Evolutionary conservation across 2,113 vertebrate species (phyloP), one percentile per base, ranked within the genome.

Genomic region (Salvator merianae): DNA sequence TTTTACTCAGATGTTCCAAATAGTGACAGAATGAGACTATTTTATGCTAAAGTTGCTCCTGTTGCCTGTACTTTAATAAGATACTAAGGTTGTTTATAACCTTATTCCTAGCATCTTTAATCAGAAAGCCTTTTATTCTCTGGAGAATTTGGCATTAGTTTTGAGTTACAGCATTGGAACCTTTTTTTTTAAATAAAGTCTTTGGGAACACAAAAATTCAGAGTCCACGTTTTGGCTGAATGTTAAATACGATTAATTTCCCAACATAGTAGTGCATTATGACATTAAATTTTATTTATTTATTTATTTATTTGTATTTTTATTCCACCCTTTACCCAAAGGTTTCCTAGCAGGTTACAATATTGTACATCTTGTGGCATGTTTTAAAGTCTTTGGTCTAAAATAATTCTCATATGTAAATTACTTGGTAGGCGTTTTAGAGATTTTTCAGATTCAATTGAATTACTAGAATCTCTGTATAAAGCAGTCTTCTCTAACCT

Each of bases 1-100:
- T 55, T 77, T 77, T 73, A 68, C 38, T 69, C 16, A 8, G 4
- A 34, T 68, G 63, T 77, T 69, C 63, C 24, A 77, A 40, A 82
- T 70, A 70, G 79, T 53, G 38, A 55, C 40, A 81, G 71, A 73
- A 77, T 26, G 38, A 69, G 62, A 59, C 62, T 83, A 55, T 66
- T 59, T 83, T 77, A 68, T 68, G 73, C 5, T 77, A 55, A 68
- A 43, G 43, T 55, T 10, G 26, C 53, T 75, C 62, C n/a, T 83
- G 40, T 66, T 75, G 24, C 26, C 14, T 50, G 3, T 40, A 55
- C 79, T 81, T 81, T 26, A 38, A 59, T 59, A 12, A 13, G 16
- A 55, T 55, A 12, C 47, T 50, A 7, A 50, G 47, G 12, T 50
- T 50, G 38, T 26, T 65, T 79, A 5, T 16, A 38, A 32, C 50